Conservation (phyloP, 2,888 invertebrate species). For the Acheta domesticus region DNA sequence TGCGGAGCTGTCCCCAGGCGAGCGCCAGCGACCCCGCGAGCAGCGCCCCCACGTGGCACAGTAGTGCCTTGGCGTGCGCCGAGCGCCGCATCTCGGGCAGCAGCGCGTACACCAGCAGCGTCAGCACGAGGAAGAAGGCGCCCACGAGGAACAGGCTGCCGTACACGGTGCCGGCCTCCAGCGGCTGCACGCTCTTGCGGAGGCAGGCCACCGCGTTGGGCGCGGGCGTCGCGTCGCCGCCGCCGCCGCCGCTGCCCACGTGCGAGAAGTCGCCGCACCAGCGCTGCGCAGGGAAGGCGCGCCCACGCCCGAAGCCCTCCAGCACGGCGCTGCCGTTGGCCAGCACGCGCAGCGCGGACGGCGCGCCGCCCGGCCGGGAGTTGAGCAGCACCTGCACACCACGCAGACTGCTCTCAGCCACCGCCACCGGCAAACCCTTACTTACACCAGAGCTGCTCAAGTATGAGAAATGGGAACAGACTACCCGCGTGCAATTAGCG, state of each 20-base stretch:
- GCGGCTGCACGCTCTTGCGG: background rate
- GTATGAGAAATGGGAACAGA: too few species aligned
- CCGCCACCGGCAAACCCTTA: too few species aligned
- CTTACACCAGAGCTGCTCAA: too few species aligned
- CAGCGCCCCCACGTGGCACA: background rate
- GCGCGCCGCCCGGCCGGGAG: too few species aligned
- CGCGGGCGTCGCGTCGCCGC: background rate
- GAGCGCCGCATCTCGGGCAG: constrained; percentile 21
- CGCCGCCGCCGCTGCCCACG: background rate
- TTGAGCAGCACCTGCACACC: too few species aligned
- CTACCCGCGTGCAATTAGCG: too few species aligned
- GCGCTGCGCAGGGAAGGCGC: background rate
- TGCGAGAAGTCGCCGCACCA: background rate
- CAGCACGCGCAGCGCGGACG: background rate
- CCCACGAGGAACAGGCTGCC: background rate
- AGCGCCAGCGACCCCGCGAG: background rate
- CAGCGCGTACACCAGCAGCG: constrained; percentile 19
- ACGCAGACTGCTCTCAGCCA: too few species aligned
- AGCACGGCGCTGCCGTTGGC: background rate
- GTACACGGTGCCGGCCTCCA: background rate
- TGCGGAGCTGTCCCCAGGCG: background rate
- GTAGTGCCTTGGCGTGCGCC: background rate
- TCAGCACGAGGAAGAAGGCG: constrained; percentile 19
- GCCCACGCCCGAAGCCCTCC: background rate
- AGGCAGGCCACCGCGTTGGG: background rate